Evolutionary conservation across 2,113 vertebrate genomes (phyloP), one percentile per base, ranked within the genome.

Genomic region (Progne subis): DNA sequence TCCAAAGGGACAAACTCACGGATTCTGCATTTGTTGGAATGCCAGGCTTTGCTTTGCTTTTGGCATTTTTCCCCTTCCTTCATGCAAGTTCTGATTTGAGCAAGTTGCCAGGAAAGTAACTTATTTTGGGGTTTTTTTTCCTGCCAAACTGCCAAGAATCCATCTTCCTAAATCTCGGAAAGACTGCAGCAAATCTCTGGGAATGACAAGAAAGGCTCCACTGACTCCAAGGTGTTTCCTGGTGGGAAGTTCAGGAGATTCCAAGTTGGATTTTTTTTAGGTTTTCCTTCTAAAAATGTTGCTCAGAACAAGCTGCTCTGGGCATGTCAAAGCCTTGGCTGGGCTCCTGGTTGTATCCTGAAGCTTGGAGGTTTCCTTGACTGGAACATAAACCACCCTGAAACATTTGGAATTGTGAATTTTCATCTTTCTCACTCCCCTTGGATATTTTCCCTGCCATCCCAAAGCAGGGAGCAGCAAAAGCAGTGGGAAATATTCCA

Each of bases 1-100:
- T 98, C 98, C 97, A 94, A 92, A 95, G 97, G 97, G 97, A 98
- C 94, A 83, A 94, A 95, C 44, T 95, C 94, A 95, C 74, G 91
- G 90, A 97, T 97, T 96, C 96, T 90, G 68, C 68, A 4, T 93
- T 94, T 61, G 84, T 63, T 84, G 92, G 75, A 52, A 69, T 96
- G 93, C 92, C 90, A 84, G 71, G 15, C 64, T 81, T 96, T 6
- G 18, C 85, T 94, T 91, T 61, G 83, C 78, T 97, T 87, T 88
- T 95, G 95, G 94, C 71, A 5, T 77, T 86, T 94, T 82, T 61
- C 56, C 52, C 44, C 78, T 87, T 83, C 26, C 81, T 88, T 78
- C 26, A 28, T 65, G 85, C 41, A 44, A 90, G 47, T 82, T 82
- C 43, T 82, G 67, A 92, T 85, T 94, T 88, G 43, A 83, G 8